Conservation (phyloP, 1,140 invertebrate species). For the Melitaea cinxia region DNA sequence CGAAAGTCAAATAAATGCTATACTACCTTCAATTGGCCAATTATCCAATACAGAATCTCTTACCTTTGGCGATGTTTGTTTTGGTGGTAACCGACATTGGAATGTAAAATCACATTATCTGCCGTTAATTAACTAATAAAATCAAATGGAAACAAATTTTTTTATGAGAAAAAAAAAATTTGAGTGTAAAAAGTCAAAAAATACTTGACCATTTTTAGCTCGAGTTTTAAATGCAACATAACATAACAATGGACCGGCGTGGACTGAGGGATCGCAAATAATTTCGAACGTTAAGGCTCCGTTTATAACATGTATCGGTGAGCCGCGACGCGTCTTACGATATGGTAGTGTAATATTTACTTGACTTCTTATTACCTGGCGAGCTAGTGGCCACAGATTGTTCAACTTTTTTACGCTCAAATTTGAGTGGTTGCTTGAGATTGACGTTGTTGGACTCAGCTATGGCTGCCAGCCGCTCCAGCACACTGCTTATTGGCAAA, state of each 20-base stretch:
- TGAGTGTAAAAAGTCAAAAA: constrained; percentile 83
- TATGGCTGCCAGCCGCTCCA: constrained; percentile 93
- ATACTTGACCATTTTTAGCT: constrained; percentile 82
- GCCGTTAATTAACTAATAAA: constrained; percentile 59
- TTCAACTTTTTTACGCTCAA: constrained; percentile 85
- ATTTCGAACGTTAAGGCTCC: constrained; percentile 31
- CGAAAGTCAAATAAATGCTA: constrained; percentile 82
- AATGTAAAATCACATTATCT: constrained; percentile 69
- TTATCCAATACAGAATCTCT: constrained; percentile 61
- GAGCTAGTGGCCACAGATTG: constrained; percentile 82
- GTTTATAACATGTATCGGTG: constrained; percentile 38
- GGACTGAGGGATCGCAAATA: constrained; percentile 44
- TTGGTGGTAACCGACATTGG: constrained; percentile 66
- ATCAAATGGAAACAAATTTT: constrained; percentile 60
- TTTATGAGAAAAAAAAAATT: constrained; percentile 68
- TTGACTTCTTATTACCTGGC: constrained; percentile 83
- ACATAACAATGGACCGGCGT: constrained; percentile 63
- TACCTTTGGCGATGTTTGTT: constrained; percentile 72
- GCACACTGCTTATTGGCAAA: constrained; percentile 88
- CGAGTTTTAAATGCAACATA: constrained; percentile 73
- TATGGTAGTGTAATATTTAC: constrained; percentile 83
- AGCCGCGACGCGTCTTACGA: constrained; percentile 63
- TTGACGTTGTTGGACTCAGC: constrained; percentile 91
- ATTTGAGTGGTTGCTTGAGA: constrained; percentile 87
- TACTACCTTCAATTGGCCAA: constrained; percentile 77